A percentile compares a stretch with the other conserved stretches of the same genome.
Conservation (phyloP, 2,113 vertebrate species). For the Columba livia region DNA sequence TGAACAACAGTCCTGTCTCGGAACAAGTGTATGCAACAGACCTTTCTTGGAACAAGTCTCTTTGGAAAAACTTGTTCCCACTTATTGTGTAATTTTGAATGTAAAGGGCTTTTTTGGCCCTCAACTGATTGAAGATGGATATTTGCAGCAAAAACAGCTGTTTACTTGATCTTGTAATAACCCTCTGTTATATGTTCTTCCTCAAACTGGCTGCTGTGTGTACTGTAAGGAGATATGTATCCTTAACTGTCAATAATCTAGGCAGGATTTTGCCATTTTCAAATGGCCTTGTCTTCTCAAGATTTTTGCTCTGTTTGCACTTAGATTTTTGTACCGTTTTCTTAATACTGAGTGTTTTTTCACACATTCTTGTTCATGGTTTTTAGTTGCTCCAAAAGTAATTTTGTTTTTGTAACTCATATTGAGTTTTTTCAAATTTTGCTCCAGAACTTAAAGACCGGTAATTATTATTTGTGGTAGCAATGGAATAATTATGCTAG, state of each 20-base stretch:
- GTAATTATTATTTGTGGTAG: neutral
- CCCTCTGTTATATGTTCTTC: neutral
- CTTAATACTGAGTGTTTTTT: neutral
- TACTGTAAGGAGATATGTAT: neutral
- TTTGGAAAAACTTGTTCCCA: neutral
- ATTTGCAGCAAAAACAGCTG: neutral
- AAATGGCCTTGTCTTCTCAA: neutral
- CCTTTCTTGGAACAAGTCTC: neutral
- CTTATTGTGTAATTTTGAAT: neutral
- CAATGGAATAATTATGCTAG: neutral
- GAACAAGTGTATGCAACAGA: neutral
- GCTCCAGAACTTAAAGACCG: neutral
- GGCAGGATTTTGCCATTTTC: neutral
- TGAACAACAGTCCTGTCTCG: neutral
- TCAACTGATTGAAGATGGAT: neutral
- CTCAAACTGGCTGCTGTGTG: neutral
- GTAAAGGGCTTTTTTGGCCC: accelerated
- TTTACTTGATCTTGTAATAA: neutral
- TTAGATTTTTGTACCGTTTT: neutral
- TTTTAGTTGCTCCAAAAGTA: neutral
- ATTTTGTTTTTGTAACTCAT: neutral
- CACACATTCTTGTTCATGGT: neutral
- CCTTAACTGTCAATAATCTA: neutral
- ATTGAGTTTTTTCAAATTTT: neutral
- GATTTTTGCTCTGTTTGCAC: neutral